These are phyloP conservation scores for Gallirallus australis DNA, from an alignment of 2,797 vertebrate species.

Conservation along the genomic window DNA sequence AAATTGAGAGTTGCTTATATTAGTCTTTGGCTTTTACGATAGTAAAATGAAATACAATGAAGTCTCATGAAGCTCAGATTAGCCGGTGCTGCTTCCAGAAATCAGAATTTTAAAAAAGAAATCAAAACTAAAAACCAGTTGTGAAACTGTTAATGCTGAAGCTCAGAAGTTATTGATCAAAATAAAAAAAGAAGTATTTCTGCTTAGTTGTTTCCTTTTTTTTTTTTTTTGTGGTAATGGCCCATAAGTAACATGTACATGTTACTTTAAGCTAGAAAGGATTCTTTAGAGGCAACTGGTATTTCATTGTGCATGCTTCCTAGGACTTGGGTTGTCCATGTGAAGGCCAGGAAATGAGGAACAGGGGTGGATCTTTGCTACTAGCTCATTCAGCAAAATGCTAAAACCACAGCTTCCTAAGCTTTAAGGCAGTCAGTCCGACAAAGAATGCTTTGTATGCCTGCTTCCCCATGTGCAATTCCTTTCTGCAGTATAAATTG, in stretches of 20 bases:
- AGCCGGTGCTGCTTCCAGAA: neutral
- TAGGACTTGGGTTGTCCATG: neutral
- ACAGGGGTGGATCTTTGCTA: slow-evolving; percentile 11
- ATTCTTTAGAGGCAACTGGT: neutral
- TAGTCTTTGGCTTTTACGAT: neutral
- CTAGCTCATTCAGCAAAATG: slow-evolving; percentile 53
- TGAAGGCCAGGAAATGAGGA: slow-evolving; percentile 41
- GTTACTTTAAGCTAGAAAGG: neutral
- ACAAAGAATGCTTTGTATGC: slow-evolving; percentile 35
- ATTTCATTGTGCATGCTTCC: rapidly evolving
- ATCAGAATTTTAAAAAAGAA: neutral
- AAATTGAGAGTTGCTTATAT: neutral
- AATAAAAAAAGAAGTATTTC: neutral
- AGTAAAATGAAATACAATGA: neutral
- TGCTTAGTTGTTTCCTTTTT: neutral
- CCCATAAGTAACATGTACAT: rapidly evolving
- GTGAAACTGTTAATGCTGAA: neutral
- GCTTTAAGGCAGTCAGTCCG: slow-evolving; percentile 3
- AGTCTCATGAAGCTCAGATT: neutral
- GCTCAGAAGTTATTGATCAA: neutral
- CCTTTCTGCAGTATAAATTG: slow-evolving; percentile 25
- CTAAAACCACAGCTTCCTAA: slow-evolving; percentile 58
- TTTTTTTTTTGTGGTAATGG: neutral
- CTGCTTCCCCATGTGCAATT: slow-evolving; percentile 7
- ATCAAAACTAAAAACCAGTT: neutral